Evolutionary conservation across 2,888 invertebrate species (phyloP).

Genomic region (Perdita meconis): DNA sequence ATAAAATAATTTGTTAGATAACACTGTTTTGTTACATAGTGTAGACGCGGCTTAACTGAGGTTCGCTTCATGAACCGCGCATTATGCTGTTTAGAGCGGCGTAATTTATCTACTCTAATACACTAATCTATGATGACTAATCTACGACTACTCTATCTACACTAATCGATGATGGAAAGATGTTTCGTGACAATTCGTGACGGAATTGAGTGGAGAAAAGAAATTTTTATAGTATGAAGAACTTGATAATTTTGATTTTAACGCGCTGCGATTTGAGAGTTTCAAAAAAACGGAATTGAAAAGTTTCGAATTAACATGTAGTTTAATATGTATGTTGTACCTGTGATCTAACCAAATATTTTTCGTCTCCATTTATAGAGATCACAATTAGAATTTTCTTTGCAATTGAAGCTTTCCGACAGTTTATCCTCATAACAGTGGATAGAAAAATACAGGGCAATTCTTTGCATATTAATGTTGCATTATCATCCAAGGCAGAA

Average conservation of each 20-base stretch:
- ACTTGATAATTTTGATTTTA: too few relatives aligned
- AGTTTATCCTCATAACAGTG: not conserved
- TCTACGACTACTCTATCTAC: too few relatives aligned
- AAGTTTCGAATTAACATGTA: not conserved
- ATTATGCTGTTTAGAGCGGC: slow-evolving; percentile 23
- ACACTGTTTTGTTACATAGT: too few relatives aligned
- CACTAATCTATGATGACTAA: too few relatives aligned
- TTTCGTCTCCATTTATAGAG: too few relatives aligned
- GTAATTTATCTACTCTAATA: slow-evolving; percentile 19
- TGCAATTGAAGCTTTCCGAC: not conserved
- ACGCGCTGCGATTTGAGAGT: not conserved
- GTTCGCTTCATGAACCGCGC: slow-evolving; percentile 10
- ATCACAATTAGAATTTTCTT: not conserved
- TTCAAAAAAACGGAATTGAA: not conserved
- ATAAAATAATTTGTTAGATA: too few relatives aligned
- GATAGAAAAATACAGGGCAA: not conserved
- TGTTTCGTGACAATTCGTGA: too few relatives aligned
- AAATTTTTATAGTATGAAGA: too few relatives aligned
- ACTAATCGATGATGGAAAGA: too few relatives aligned
- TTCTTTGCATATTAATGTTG: not conserved
- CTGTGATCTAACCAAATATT: not conserved
- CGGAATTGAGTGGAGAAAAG: too few relatives aligned
- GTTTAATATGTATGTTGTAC: not conserved
- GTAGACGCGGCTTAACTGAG: too few relatives aligned
- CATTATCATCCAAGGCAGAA: not conserved